A percentile compares a stretch with the other conserved stretches of the same genome.
These are phyloP conservation scores for Potamilus streckersoni DNA, from an alignment of 1,140 invertebrate genomes.

Conservation along the genomic window DNA sequence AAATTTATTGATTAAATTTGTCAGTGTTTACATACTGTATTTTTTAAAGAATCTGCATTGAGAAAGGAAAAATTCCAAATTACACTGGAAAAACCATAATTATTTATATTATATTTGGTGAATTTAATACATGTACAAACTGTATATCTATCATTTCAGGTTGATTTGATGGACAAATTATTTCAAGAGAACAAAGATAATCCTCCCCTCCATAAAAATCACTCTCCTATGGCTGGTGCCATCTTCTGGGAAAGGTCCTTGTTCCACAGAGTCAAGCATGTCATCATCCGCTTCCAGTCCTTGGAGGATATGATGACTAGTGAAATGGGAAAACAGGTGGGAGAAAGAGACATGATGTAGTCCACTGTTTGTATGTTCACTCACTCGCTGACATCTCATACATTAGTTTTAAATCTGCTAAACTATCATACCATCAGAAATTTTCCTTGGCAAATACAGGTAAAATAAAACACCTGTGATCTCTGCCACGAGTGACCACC, in stretches of 20 bases:
- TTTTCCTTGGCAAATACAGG: not conserved
- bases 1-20: too few species aligned
- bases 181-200: conserved; percentile 75
- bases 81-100: not conserved
- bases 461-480: not conserved
- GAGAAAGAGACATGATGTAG: conserved; percentile 12
- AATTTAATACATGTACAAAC: not conserved
- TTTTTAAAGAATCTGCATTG: too few species aligned
- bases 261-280: conserved; percentile 81
- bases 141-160: conserved; percentile 32
- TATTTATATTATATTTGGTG: conserved; percentile 5
- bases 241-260: conserved; percentile 86
- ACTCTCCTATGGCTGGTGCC: conserved; percentile 82
- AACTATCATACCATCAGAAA: too few species aligned
- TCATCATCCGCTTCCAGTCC: conserved; percentile 81
- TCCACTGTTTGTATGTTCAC: not conserved
- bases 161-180: conserved; percentile 64
- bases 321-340: conserved; percentile 75
- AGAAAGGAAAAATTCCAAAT: too few species aligned
- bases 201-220: conserved; percentile 81
- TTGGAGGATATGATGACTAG: conserved; percentile 81
- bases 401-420: too few species aligned
- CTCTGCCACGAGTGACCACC: not conserved
- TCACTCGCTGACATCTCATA: conserved; percentile 66
- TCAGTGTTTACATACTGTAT: too few species aligned